These are phyloP conservation scores for Stegodyphus mimosarum DNA, from an alignment of 1,140 invertebrate species.

Conservation along the genomic window DNA sequence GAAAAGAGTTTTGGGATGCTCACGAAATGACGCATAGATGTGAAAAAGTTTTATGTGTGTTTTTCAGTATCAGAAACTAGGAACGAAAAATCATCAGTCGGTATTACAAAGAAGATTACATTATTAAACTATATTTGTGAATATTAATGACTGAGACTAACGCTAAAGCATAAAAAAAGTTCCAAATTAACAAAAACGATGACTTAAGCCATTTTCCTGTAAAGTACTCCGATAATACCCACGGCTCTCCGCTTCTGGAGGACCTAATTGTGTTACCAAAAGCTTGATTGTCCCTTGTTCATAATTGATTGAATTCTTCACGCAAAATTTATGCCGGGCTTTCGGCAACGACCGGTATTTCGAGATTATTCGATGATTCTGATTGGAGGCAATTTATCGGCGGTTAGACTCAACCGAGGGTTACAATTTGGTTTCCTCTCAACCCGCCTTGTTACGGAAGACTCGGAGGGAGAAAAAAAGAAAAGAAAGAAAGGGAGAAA, in stretches of 20 bases:
- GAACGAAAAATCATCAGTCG: no score
- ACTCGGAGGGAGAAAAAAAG: neutral
- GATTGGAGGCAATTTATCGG: slow-evolving; percentile 52
- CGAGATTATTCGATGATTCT: slow-evolving; percentile 47
- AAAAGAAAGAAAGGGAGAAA: no score
- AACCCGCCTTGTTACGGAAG: slow-evolving; percentile 19
- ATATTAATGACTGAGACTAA: no score
- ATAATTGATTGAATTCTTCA: slow-evolving; percentile 58
- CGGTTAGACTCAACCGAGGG: slow-evolving; percentile 51
- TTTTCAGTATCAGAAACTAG: no score
- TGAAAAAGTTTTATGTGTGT: no score
- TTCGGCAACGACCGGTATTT: slow-evolving; percentile 30
- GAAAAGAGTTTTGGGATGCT: no score
- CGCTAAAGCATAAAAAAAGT: no score
- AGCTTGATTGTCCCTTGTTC: slow-evolving; percentile 49
- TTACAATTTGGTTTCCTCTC: slow-evolving; percentile 51
- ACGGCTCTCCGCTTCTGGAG: slow-evolving; percentile 40
- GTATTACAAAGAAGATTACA: no score
- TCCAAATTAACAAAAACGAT: neutral
- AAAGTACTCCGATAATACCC: neutral
- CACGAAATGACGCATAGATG: no score
- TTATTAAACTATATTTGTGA: no score
- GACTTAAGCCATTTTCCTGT: neutral
- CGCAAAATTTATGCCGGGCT: slow-evolving; percentile 50
- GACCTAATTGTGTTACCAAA: slow-evolving; percentile 44